Conservation (phyloP, 2,113 vertebrate species). For the Forbesichthys papilliferus region DNA sequence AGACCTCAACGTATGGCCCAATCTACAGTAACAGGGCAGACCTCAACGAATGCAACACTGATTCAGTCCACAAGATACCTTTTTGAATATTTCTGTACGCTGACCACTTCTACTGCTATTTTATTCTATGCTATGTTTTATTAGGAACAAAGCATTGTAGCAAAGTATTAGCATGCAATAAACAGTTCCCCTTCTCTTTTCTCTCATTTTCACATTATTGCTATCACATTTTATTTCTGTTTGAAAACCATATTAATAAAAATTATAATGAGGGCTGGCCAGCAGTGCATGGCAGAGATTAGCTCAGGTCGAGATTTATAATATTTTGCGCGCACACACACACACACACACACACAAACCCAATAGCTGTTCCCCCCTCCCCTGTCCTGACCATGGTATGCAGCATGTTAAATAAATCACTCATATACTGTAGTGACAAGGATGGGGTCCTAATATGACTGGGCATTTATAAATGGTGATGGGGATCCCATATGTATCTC, state of each 20-base stretch:
- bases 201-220: background rate
- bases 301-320: conserved; percentile 31
- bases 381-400: background rate
- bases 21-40: background rate
- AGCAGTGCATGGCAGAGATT: conserved; percentile 39
- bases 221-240: conserved; percentile 12
- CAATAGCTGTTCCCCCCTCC: background rate
- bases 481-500: conserved; percentile 50
- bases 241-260: conserved; percentile 47
- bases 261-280: conserved; percentile 40
- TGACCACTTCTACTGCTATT: background rate
- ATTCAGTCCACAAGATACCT: background rate
- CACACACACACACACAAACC: background rate
- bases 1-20: background rate
- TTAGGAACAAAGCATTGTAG: background rate
- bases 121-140: background rate
- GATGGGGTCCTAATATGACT: background rate
- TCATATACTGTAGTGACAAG: conserved; percentile 13
- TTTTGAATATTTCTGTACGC: background rate
- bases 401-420: conserved; percentile 8
- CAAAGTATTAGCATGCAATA: background rate
- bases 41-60: background rate
- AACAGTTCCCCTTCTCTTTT: background rate
- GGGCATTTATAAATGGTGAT: conserved; percentile 20
- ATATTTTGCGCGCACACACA: conserved; percentile 22